Conservation (phyloP, 2,797 vertebrate species). For the Anas flavirostris region DNA sequence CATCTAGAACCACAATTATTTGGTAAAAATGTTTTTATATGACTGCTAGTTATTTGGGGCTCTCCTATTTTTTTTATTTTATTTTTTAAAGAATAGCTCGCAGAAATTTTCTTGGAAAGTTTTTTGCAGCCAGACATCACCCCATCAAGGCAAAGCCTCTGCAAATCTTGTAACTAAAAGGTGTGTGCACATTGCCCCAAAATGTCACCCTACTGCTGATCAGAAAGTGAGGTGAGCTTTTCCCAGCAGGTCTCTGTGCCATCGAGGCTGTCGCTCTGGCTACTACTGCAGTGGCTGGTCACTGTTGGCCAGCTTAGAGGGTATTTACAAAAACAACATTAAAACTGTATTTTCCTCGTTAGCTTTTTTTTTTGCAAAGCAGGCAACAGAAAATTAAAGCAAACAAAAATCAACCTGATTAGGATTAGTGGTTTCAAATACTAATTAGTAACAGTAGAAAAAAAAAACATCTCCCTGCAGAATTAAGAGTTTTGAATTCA, state of each 20-base stretch:
- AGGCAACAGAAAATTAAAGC: neutral
- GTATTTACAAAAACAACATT: neutral
- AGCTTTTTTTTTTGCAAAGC: neutral
- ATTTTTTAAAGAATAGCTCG: neutral
- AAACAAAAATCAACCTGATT: neutral
- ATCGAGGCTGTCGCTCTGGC: neutral
- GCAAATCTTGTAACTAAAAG: slow-evolving; percentile 5
- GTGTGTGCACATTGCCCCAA: neutral
- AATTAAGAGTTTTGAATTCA: neutral
- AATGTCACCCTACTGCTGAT: neutral
- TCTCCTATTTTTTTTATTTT: neutral
- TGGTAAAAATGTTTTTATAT: slow-evolving; percentile 38
- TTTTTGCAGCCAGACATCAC: neutral
- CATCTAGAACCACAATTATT: neutral
- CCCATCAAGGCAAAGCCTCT: neutral
- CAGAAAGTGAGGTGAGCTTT: neutral
- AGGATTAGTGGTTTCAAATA: neutral
- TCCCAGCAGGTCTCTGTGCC: neutral
- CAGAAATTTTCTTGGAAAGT: slow-evolving; percentile 11
- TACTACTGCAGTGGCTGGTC: accelerated
- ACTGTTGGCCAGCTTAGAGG: neutral
- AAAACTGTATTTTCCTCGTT: neutral
- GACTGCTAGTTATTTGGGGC: neutral
- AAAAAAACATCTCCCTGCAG: neutral
- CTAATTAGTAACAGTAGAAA: neutral